Base-by-base conservation (phyloP, 2,797 vertebrate genomes). In the Chelonia mydas region DNA sequence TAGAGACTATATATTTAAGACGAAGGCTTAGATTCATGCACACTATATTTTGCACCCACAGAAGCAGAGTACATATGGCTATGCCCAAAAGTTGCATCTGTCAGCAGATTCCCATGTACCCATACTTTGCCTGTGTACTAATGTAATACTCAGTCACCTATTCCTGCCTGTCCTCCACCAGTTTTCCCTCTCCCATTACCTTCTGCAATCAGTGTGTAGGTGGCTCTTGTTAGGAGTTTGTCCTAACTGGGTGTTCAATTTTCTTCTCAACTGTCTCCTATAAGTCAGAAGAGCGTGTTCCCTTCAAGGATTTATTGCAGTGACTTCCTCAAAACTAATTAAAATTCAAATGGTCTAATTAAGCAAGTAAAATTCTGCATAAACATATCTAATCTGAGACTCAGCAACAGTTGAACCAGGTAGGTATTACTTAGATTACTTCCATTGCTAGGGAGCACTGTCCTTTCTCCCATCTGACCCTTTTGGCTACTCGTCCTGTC, bases 141-240 rank as follows among this genome's bases (percentile, higher is more conserved):
- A 83, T 7, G 47, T 0, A 0, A 87, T 28, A 83, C 90, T 72
- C 50, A 25, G 85, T 57, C 45, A 88, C 54, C 77, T 93, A 84
- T 81, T 87, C 57, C 90, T 85, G 13, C n/a, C 90, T 88, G 82
- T 31, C 57, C 85, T 86, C 88, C 59, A 94, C 37, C 51, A 90
- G 81, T 78, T 89, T 80, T 87, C 53, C 84, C 57, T 90, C 65
- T 89, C 82, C 6, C 74, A 47, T 12, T 93, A 86, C 81, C 86
- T 68, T 11, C 7, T 79, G 49, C 78, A 93, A 61, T 65, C 83
- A 89, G 2, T 3, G 16, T 77, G 7, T 21, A 84, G 79, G 90
- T 3, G 89, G 81, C 13, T 83, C 86, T 93, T 53, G 80, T 55
- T 33, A 31, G 74, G 55, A 85, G 88, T 16, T 37, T 61, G 7